These are phyloP conservation scores for Orchestia grillus DNA, from an alignment of 1,140 invertebrate genomes.

Conservation along the genomic window DNA sequence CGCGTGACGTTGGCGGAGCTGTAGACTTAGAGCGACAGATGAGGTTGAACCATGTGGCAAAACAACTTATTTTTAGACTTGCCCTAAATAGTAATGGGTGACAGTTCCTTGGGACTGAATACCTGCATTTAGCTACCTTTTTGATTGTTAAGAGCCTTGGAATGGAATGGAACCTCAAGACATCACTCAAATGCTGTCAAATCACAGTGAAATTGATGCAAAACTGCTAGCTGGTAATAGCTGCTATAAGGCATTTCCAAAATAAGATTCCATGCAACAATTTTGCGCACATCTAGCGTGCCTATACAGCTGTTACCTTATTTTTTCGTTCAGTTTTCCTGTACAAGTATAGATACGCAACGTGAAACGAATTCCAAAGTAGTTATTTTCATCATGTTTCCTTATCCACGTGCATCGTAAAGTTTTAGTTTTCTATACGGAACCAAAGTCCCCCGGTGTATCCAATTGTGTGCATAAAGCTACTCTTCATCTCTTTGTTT, in stretches of 20 bases:
- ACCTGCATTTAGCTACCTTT: background rate
- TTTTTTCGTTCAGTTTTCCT: background rate
- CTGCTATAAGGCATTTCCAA: background rate
- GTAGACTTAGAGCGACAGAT: background rate
- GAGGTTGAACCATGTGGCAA: background rate
- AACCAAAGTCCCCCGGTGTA: background rate
- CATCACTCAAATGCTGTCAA: background rate
- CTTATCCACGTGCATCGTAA: background rate
- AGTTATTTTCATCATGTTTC: background rate
- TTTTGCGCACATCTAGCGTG: background rate
- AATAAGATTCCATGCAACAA: background rate
- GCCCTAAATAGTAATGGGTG: background rate
- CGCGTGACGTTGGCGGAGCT: background rate
- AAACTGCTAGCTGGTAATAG: background rate
- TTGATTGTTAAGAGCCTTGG: background rate
- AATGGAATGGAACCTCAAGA: background rate
- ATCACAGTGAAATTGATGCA: background rate
- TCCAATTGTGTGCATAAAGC: background rate
- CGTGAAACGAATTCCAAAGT: background rate
- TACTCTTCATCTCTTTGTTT: background rate
- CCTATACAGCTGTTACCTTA: background rate
- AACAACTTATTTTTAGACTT: background rate
- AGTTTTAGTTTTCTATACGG: background rate
- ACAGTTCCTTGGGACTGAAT: background rate
- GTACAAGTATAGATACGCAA: background rate